A percentile compares a stretch with the other conserved stretches of the same genome.
phyloP scores from a whole-genome alignment of 2,888 invertebrate genomes.

The Hanleya hanleyi region DNA sequence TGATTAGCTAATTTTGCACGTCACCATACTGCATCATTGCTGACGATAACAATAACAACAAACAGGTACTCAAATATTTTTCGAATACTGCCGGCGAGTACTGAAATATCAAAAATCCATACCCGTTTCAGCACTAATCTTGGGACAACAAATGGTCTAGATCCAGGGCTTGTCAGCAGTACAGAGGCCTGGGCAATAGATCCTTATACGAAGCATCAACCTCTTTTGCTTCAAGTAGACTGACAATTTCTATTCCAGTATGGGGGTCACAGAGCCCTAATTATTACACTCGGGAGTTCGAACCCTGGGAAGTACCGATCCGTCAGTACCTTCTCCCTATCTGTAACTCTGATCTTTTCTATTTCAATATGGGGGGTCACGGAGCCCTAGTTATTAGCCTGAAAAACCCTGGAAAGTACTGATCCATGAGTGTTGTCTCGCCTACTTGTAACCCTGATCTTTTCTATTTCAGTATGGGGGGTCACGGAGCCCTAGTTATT shows the following conservation, averaged over 20 bases:
- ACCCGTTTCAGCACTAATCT: too few relatives aligned
- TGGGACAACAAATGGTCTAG: too few relatives aligned
- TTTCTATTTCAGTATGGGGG: constrained; percentile 89
- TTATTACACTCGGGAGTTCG: constrained; percentile 88
- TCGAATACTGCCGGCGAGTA: too few relatives aligned
- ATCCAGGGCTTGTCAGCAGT: too few relatives aligned
- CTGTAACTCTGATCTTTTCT: not conserved
- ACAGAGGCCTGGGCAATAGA: too few relatives aligned
- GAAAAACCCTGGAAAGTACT: constrained; percentile 90
- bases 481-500: constrained; percentile 94
- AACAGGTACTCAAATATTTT: too few relatives aligned
- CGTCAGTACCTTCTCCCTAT: constrained; percentile 92
- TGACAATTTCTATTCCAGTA: too few relatives aligned
- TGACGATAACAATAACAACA: too few relatives aligned
- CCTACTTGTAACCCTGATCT: constrained; percentile 67
- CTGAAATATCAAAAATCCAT: too few relatives aligned
- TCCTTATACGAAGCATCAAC: too few relatives aligned
- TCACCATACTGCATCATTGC: too few relatives aligned
- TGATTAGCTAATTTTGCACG: too few relatives aligned
- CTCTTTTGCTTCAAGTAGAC: not conserved
- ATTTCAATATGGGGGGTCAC: constrained; percentile 97
- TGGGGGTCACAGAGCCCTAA: constrained; percentile 97
- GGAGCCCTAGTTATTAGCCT: constrained; percentile 93
- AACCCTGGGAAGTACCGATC: constrained; percentile 87
- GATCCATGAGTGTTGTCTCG: constrained; percentile 91